Base-by-base conservation (phyloP, 53 echinoderm and acorn worm species). In the Holothuria leucospilota region DNA sequence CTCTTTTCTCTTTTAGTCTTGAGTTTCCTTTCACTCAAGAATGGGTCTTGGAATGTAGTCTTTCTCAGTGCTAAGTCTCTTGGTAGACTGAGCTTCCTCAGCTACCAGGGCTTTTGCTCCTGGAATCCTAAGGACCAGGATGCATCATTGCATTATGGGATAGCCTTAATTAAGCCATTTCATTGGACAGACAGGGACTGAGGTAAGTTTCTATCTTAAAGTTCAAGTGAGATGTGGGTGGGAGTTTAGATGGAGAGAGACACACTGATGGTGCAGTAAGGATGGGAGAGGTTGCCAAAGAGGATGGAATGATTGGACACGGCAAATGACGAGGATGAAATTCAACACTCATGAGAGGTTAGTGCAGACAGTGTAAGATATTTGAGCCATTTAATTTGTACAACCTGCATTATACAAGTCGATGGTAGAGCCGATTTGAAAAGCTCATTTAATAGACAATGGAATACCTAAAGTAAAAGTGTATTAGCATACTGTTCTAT, bases 31-130 rank as follows among this genome's bases (percentile, higher is more conserved):
- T 51, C 62, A 24, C 30, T 30, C 30, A 59, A 81, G 61, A 60
- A 81, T 60, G 60, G 59, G 81, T 75, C 75, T 75, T 75, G 75
- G 75, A 75, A 75, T 75, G 75, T 75, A 75, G 49, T 75, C 75
- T 62, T 81, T 62, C 81, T 81, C 81, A 30, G 81, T 81, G 40
- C 81, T 81, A 81, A 60, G 81, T 81, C 81, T 81, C 62, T 61
- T 59, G 60, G 81, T 60, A 81, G 81, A 81, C 81, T 81, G 81
- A 61, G 81, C 60, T 81, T 29, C 38, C 60, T 81, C 29, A 16
- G 81, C 39, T 81, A 34, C 30, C 27, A 81, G 62, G 38, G 62
- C 68, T 15, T 9, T 49, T 75, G 75, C 75, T 75, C 75, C 25
- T 75, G 75, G 75, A 75, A 75, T 75, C 12, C 28, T 30, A 21